Conservation (phyloP, 2,113 vertebrate species). For the Coregonus clupeaformis region DNA sequence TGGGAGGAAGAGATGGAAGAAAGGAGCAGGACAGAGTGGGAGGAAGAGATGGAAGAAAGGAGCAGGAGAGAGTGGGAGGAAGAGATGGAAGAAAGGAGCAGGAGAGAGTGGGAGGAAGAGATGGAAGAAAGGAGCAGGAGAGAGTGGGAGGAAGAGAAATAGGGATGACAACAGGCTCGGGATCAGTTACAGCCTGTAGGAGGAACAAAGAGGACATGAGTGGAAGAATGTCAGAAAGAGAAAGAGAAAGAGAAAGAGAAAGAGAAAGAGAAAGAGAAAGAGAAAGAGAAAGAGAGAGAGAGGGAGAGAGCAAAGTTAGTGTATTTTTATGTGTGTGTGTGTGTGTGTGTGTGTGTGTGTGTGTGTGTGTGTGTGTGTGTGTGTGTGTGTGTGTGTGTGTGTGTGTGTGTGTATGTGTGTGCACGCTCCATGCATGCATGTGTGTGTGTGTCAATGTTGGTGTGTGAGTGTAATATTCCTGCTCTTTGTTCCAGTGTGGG, state of each 20-base stretch:
- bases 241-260: constrained; percentile 1
- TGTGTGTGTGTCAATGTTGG: constrained; percentile 17
- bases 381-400: constrained; percentile 37
- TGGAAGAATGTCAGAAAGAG: constrained; percentile 28
- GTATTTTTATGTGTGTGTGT: constrained; percentile 37
- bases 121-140: constrained; percentile 26
- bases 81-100: constrained; percentile 15
- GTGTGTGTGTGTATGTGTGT: constrained; percentile 43
- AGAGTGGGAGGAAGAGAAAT: constrained; percentile 17
- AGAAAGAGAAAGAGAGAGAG: constrained; percentile 28
- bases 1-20: neutral
- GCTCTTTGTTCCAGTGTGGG: constrained; percentile 62
- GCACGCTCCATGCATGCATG: constrained; percentile 6
- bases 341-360: constrained; percentile 28
- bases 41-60: no score
- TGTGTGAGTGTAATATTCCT: constrained; percentile 47
- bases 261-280: neutral
- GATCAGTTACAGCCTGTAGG: neutral
- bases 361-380: constrained; percentile 43
- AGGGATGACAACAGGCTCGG: constrained; percentile 37
- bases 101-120: constrained; percentile 7
- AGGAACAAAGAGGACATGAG: constrained; percentile 14
- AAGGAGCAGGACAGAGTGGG: constrained; percentile 28
- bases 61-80: constrained; percentile 9
- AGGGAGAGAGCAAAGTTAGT: constrained; percentile 7